Percentiles rank a stretch among this genome's conserved stretches.
Conservation (phyloP, 2,888 invertebrate genomes). For the Protophormia terraenovae region DNA sequence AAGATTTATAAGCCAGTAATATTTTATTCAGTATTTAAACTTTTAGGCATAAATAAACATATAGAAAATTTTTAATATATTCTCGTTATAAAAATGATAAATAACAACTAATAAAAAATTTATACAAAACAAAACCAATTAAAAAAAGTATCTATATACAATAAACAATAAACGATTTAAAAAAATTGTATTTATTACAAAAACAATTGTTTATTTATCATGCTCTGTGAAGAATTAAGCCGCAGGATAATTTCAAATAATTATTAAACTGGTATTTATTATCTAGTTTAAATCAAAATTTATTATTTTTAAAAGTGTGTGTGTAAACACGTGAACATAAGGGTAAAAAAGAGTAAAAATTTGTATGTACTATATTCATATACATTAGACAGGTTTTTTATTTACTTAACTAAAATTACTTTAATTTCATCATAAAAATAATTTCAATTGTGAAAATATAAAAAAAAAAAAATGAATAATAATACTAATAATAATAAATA, state of each 20-base stretch:
- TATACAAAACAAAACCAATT: slow-evolving; percentile 6
- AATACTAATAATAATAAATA: too few relatives aligned
- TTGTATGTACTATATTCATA: neutral
- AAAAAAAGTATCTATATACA: neutral
- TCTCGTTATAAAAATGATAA: too few relatives aligned
- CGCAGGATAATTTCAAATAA: slow-evolving; percentile 40
- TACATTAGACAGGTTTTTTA: too few relatives aligned
- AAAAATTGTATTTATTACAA: slow-evolving; percentile 9
- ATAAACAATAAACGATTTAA: neutral
- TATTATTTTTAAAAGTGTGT: neutral
- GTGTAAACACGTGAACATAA: neutral
- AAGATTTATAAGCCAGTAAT: too few relatives aligned
- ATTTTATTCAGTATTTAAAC: too few relatives aligned
- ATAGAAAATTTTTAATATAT: too few relatives aligned
- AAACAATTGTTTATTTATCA: slow-evolving; percentile 24
- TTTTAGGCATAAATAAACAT: too few relatives aligned
- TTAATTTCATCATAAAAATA: too few relatives aligned
- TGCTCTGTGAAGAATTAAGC: slow-evolving; percentile 37
- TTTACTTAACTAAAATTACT: too few relatives aligned
- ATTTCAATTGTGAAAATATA: too few relatives aligned
- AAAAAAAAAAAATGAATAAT: too few relatives aligned
- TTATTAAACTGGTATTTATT: slow-evolving; percentile 45
- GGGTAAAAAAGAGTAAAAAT: neutral
- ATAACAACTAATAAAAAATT: too few relatives aligned
- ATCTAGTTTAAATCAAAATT: slow-evolving; percentile 35